Evolutionary conservation across 2,797 vertebrate species (phyloP), one percentile per base, ranked within the genome.

Genomic region (Megaceryle alcyon): DNA sequence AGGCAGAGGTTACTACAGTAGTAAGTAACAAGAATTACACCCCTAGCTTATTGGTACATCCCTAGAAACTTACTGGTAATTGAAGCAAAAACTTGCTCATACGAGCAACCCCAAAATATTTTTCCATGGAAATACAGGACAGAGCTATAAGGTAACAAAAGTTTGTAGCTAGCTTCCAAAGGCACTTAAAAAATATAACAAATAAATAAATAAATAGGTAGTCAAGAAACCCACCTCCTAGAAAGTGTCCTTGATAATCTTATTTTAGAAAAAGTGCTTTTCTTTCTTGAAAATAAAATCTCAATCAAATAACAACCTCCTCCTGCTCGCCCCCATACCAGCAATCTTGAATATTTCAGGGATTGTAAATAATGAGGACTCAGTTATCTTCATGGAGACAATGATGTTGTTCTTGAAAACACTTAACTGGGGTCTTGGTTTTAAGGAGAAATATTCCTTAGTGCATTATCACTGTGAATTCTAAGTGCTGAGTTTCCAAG

Each of bases 361-460:
- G 64, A 87, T 10, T 87, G 75, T 85, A 96, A 95, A 95, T 82
- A 81, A 84, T 41, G 57, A 83, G 76, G 73, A 83, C 49, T 93
- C 29, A 0, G 54, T 88, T 91, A 68, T 92, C 95, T 92, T 95
- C 43, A 16, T 75, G 54, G 41, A 94, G 44, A 69, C 54, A 29
- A 22, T 53, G 57, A 68, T 85, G 61, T 57, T 86, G 68, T 86
- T 96, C 88, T 80, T 93, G 76, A 96, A 95, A 91, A 85, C 88
- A 92, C 87, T 97, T 96, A 93, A 89, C 82, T 66, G 69, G 80
- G 87, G 92, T 97, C 96, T 96, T 76, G 85, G 75, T 92, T 95
- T 97, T 90, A 89, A 94, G 79, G 16, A 78, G 72, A 84, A 81
- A 73, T 96, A 94, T 90, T 97, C 85, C 92, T 97, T 69, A 48